Conservation (phyloP, 1,140 invertebrate species). For the Stegodyphus dumicola region DNA sequence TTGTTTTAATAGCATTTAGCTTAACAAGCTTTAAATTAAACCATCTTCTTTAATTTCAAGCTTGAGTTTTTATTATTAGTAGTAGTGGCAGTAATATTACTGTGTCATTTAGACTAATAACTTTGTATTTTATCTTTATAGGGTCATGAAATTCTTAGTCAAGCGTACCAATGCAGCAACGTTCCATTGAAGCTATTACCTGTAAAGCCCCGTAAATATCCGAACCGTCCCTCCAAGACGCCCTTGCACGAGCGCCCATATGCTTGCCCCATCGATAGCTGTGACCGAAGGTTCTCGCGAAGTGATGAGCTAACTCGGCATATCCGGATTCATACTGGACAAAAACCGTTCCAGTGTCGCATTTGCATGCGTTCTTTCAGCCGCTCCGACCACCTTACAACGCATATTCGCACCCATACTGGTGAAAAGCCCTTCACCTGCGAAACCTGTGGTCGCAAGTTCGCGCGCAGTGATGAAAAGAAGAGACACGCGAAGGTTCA, state of each 20-base stretch:
- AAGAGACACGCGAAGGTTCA: conserved; percentile 99
- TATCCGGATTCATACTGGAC: conserved; percentile 98
- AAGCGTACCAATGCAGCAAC: conserved; percentile 72
- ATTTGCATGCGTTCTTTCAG: conserved; percentile 99
- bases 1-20: too few relatives aligned
- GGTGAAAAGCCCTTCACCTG: conserved; percentile 99
- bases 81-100: too few relatives aligned
- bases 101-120: too few relatives aligned
- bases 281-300: conserved; percentile 96
- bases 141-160: conserved; percentile 92
- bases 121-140: background rate
- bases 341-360: conserved; percentile 98
- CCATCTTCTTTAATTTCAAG: too few relatives aligned
- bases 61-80: too few relatives aligned
- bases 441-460: conserved; percentile 97
- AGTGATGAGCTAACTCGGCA: conserved; percentile 98
- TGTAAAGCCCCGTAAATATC: conserved; percentile 95
- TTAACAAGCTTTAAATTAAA: too few relatives aligned
- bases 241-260: conserved; percentile 98
- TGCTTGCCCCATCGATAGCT: conserved; percentile 96
- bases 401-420: conserved; percentile 94
- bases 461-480: conserved; percentile 98
- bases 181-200: conserved; percentile 87
- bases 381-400: conserved; percentile 94
- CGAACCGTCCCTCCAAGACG: conserved; percentile 96